Percentiles rank a stretch among this genome's conserved stretches.
These are phyloP conservation scores for Neoascia interrupta DNA, from an alignment of 2,888 invertebrate species.

Conservation along the genomic window DNA sequence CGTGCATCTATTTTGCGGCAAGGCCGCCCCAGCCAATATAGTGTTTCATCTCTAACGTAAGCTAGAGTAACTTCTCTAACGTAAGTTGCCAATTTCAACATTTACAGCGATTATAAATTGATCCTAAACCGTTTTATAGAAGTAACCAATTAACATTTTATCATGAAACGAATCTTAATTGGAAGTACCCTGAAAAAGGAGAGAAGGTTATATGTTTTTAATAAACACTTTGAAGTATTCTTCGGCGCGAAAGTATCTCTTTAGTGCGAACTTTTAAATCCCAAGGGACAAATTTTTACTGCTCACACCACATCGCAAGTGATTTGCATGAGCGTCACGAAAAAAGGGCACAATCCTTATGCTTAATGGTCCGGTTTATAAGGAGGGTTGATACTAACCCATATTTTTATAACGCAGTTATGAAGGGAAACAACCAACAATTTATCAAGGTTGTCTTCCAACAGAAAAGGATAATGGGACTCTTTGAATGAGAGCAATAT, in stretches of 20 bases:
- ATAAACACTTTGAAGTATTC: conserved; percentile 41
- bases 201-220: no score
- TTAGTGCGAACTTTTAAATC: conserved; percentile 23
- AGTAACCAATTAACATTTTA: no score
- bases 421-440: conserved; percentile 1
- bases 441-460: not conserved
- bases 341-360: conserved; percentile 21
- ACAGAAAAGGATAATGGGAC: no score
- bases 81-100: no score
- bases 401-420: conserved; percentile 25
- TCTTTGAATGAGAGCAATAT: conserved; percentile 4
- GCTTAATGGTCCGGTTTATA: conserved; percentile 43
- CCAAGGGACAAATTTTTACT: conserved; percentile 18
- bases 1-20: no score
- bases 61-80: no score
- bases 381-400: conserved; percentile 26
- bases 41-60: no score
- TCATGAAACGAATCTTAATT: no score
- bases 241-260: conserved; percentile 1
- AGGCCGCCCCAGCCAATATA: no score
- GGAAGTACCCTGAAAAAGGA: no score
- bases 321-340: conserved; percentile 42
- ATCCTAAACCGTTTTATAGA: no score
- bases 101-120: no score
- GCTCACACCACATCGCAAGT: conserved; percentile 15